Base-by-base conservation (phyloP, 2,888 invertebrate species). In the Alsophila aescularia region DNA sequence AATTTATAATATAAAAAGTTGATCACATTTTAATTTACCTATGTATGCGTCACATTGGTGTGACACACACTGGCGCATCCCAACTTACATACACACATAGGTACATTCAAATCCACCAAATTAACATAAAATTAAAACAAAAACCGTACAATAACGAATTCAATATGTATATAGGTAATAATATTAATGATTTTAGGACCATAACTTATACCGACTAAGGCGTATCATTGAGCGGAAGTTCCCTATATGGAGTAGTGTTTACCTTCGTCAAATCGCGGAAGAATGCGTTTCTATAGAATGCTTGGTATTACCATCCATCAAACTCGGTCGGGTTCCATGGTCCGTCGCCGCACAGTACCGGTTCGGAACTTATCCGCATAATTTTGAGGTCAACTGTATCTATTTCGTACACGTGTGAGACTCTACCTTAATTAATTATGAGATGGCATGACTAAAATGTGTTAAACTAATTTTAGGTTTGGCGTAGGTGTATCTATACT, bases 301-400 rank as follows among this genome's bases (percentile, higher is more conserved):
- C 12, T 13, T 32, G 6, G 21, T 39, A 32, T 12, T 15, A 43
- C 32, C 32, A 18, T n/a, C 18, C 3, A 24, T 13, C 3, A 10
- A 48, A 36, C 65, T 56, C 58, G 60, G 49, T 49, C 54, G 52
- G 39, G 43, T 52, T 62, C 77, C 75, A n/a, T n/a, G 43, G 52
- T 62, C 78, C 69, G 73, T 70, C 75, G 60, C 77, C 74, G 77
- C 71, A 74, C 74, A 40, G 41, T 64, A 67, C 62, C 65, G 60
- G 62, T 60, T 60, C 63, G 59, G 47, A 59, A 52, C 54, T 58
- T 51, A 42, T 72, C 69, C 72, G 63, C 58, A 72, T 75, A 50
- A 56, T 58, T 62, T 67, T 60, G 55, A 63, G 63, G 61, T 60
- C 63, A 54, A 52, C 57, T 41, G 39, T 60, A 44, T 52, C 48